Conservation (phyloP, 2,888 invertebrate species). For the Eucera pruinosa region DNA sequence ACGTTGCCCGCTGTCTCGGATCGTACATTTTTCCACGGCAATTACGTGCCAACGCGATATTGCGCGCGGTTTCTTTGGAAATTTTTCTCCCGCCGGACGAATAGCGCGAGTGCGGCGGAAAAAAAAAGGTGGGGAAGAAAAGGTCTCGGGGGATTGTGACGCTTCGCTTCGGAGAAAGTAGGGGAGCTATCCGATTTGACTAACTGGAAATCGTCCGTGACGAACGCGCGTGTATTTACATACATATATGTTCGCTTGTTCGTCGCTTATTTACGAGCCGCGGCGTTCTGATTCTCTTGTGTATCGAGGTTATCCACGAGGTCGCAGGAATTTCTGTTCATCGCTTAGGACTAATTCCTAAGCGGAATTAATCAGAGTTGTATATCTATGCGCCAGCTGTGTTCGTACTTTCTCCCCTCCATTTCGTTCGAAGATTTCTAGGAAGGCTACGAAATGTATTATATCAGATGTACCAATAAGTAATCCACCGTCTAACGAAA, state of each 20-base stretch:
- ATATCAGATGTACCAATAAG: too few species aligned
- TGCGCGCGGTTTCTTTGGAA: not conserved
- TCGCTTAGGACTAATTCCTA: not conserved
- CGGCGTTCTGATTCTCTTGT: not conserved
- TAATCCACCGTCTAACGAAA: too few species aligned
- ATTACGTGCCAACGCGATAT: not conserved
- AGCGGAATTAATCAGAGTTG: not conserved
- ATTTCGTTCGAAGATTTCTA: too few species aligned
- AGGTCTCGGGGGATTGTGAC: not conserved
- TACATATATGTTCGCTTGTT: not conserved
- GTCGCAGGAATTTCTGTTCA: not conserved
- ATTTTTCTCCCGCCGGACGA: too few species aligned
- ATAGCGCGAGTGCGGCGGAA: too few species aligned
- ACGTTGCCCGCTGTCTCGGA: not conserved
- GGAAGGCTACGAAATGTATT: too few species aligned
- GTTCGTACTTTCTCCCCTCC: not conserved
- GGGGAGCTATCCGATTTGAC: not conserved
- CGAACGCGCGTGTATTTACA: too few species aligned
- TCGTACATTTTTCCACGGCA: not conserved
- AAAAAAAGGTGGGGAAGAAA: too few species aligned
- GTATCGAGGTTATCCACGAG: not conserved
- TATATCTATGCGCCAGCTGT: not conserved
- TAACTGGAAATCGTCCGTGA: not conserved
- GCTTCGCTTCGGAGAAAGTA: not conserved
- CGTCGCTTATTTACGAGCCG: not conserved